Percentiles rank a stretch among this genome's conserved stretches.
These are phyloP conservation scores for Machimus rusticus DNA, from an alignment of 2,888 invertebrate species.

Conservation along the genomic window DNA sequence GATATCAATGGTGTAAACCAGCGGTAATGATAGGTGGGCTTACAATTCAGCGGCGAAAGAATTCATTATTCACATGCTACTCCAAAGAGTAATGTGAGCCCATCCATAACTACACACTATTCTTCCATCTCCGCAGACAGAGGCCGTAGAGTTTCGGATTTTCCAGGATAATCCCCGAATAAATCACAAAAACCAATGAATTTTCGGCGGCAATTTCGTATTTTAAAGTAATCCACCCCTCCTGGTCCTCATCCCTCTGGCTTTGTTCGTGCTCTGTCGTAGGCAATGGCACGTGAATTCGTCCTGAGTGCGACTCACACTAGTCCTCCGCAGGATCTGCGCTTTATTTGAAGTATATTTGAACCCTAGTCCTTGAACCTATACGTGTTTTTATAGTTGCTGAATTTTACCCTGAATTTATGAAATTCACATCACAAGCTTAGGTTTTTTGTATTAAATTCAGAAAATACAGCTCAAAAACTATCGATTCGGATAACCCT, in stretches of 20 bases:
- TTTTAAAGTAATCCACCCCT: background rate
- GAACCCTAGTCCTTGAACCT: background rate
- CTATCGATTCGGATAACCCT: too few species aligned
- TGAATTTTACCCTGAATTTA: background rate
- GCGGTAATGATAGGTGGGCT: background rate
- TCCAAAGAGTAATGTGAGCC: background rate
- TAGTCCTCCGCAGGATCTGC: background rate
- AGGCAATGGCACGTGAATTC: background rate
- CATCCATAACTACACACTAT: slow-evolving; percentile 16
- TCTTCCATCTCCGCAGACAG: background rate
- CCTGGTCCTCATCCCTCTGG: background rate
- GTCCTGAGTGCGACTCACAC: background rate
- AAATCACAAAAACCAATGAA: slow-evolving; percentile 20
- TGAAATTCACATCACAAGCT: background rate
- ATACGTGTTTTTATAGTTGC: background rate
- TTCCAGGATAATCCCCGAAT: background rate
- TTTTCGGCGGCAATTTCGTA: background rate
- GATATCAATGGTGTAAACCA: slow-evolving; percentile 33
- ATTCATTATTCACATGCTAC: slow-evolving; percentile 37
- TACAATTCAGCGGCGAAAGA: slow-evolving; percentile 2
- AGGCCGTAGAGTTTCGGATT: background rate
- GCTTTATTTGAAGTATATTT: background rate
- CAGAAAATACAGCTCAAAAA: too few species aligned
- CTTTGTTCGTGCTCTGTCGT: background rate
- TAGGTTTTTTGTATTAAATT: background rate